Evolutionary conservation across 2,797 vertebrate genomes (phyloP).

Genomic region (Ptychadena robeensis): DNA sequence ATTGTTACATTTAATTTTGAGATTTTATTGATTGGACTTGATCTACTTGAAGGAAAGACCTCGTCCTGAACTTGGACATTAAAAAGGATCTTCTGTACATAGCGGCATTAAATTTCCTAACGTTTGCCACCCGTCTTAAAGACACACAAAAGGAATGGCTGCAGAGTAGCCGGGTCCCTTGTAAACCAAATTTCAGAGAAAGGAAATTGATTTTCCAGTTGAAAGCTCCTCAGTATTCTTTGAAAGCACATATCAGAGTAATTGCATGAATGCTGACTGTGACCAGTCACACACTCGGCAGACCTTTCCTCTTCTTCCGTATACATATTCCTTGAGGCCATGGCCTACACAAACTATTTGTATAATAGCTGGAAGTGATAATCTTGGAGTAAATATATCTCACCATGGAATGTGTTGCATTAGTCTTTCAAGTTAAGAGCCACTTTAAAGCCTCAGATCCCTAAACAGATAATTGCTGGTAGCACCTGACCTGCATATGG

Average conservation of each 20-base stretch:
- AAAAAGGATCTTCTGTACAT: no score
- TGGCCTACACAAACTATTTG: not conserved
- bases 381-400: not conserved
- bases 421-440: no score
- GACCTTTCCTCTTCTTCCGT: not conserved
- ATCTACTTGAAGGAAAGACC: no score
- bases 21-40: no score
- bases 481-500: no score
- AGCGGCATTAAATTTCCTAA: not conserved
- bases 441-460: no score
- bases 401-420: not conserved
- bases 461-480: no score
- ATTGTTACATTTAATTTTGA: no score
- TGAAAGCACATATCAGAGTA: constrained; percentile 15
- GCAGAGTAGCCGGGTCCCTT: constrained; percentile 4
- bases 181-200: constrained; percentile 11
- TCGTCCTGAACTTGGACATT: no score
- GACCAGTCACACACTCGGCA: not conserved
- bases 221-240: constrained; percentile 28
- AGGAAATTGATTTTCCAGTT: constrained; percentile 32
- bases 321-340: not conserved
- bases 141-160: not conserved
- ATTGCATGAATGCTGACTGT: not conserved
- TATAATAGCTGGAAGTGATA: not conserved
- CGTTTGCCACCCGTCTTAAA: not conserved